These are phyloP conservation scores for Menidia beryllina DNA, from an alignment of 2,113 vertebrate genomes.

Conservation along the genomic window DNA sequence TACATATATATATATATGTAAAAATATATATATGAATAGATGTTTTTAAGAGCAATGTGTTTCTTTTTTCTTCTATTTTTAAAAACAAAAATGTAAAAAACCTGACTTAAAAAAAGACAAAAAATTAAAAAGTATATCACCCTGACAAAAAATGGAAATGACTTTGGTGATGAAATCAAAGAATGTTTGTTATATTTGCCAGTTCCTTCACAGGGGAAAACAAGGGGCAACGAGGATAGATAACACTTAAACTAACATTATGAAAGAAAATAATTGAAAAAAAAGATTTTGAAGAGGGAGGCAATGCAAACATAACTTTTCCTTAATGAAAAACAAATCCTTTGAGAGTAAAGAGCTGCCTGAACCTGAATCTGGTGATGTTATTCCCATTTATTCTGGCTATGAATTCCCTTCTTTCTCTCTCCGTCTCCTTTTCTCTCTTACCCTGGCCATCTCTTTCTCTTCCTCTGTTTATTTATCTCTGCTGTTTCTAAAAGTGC, in stretches of 20 bases:
- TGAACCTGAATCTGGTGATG: slow-evolving; percentile 82
- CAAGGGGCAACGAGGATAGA: slow-evolving; percentile 57
- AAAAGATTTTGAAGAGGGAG: slow-evolving; percentile 64
- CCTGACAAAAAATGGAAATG: slow-evolving; percentile 65
- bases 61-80: slow-evolving; percentile 91
- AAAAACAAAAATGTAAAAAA: slow-evolving; percentile 84
- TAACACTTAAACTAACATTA: slow-evolving; percentile 75
- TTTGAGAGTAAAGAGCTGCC: slow-evolving; percentile 78
- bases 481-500: slow-evolving; percentile 85
- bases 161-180: slow-evolving; percentile 79
- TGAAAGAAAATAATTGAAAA: slow-evolving; percentile 38
- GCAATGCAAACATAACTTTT: slow-evolving; percentile 62
- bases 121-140: slow-evolving; percentile 45
- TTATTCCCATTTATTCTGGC: slow-evolving; percentile 78
- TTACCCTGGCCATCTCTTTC: slow-evolving; percentile 69
- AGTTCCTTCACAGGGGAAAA: slow-evolving; percentile 73
- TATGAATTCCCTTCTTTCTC: slow-evolving; percentile 75
- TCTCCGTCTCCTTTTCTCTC: slow-evolving; percentile 48
- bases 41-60: slow-evolving; percentile 86
- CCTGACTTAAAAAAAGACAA: slow-evolving; percentile 74
- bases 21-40: slow-evolving; percentile 83
- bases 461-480: slow-evolving; percentile 71
- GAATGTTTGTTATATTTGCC: slow-evolving; percentile 82
- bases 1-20: slow-evolving; percentile 85
- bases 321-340: slow-evolving; percentile 67